These are phyloP conservation scores for Caenorhabditis brenneri DNA, from an alignment of 1,140 invertebrate genomes.

Conservation along the genomic window DNA sequence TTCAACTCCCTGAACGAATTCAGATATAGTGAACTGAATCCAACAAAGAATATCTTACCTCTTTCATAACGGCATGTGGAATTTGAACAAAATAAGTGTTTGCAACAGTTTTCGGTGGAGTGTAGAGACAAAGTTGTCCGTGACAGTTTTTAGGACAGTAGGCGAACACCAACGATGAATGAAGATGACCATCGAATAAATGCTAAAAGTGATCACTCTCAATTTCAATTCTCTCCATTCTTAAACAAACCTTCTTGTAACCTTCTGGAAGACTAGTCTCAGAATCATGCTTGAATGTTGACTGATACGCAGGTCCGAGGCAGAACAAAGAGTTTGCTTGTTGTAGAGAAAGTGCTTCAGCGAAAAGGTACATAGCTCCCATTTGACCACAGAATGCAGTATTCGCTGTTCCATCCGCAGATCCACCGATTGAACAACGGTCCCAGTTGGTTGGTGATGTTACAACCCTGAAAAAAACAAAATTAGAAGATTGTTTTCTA, in stretches of 20 bases:
- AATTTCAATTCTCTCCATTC: neutral
- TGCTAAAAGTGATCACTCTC: slow-evolving; percentile 77
- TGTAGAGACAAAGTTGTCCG: slow-evolving; percentile 93
- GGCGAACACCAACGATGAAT: slow-evolving; percentile 95
- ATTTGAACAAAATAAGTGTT: slow-evolving; percentile 93
- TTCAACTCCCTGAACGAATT: slow-evolving; percentile 87
- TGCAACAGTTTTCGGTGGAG: slow-evolving; percentile 92
- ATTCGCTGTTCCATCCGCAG: slow-evolving; percentile 63
- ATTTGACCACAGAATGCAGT: slow-evolving; percentile 97
- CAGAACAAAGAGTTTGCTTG: slow-evolving; percentile 70
- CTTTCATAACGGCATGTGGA: slow-evolving; percentile 95
- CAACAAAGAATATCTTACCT: too few species aligned
- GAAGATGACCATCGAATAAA: slow-evolving; percentile 95
- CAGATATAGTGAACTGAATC: neutral
- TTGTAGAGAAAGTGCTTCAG: slow-evolving; percentile 91
- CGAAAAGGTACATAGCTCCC: slow-evolving; percentile 97
- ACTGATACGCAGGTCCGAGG: slow-evolving; percentile 69
- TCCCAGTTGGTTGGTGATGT: slow-evolving; percentile 83
- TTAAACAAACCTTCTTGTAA: slow-evolving; percentile 70
- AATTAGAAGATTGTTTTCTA: too few species aligned
- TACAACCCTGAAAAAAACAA: slow-evolving; percentile 63
- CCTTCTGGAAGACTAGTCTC: slow-evolving; percentile 68
- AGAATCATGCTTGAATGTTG: slow-evolving; percentile 70
- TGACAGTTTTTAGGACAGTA: slow-evolving; percentile 98
- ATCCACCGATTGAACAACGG: slow-evolving; percentile 92